Percentiles rank a stretch among this genome's conserved stretches.
phyloP scores from a whole-genome alignment of 2,797 vertebrate species.

The Falco novaeseelandiae region DNA sequence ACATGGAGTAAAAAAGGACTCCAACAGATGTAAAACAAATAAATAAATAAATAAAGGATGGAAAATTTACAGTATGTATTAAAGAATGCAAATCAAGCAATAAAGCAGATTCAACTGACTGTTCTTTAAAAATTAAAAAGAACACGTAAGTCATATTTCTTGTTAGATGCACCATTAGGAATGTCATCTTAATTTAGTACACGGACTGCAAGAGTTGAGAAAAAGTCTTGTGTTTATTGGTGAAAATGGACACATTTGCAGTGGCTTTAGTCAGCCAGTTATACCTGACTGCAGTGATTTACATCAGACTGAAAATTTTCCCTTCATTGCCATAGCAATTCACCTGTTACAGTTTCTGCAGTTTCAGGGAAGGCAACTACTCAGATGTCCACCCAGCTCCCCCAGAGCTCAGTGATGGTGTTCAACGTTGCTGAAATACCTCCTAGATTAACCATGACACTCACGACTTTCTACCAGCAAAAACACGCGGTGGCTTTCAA shows the following conservation, averaged over 20 bases:
- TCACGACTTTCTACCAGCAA: no score
- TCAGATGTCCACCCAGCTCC: rapidly evolving
- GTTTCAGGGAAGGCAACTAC: rapidly evolving
- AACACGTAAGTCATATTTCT: neutral
- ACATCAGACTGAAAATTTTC: neutral
- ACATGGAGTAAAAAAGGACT: neutral
- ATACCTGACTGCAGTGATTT: neutral
- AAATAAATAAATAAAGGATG: no score
- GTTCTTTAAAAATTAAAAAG: neutral
- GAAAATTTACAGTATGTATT: neutral
- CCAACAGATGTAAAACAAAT: neutral
- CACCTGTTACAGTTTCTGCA: neutral
- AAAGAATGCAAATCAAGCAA: conserved; percentile 9
- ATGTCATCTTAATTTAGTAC: neutral
- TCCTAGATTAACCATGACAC: rapidly evolving
- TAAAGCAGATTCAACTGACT: neutral
- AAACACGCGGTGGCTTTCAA: rapidly evolving
- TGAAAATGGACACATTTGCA: neutral
- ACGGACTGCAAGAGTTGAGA: neutral
- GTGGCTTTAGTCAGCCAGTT: neutral
- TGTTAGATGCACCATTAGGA: neutral
- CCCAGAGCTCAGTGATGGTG: rapidly evolving
- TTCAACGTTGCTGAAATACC: rapidly evolving
- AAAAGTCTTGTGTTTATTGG: neutral
- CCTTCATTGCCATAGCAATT: neutral